Base-by-base conservation (phyloP, 1,140 invertebrate genomes). In the Lepidurus apus region DNA sequence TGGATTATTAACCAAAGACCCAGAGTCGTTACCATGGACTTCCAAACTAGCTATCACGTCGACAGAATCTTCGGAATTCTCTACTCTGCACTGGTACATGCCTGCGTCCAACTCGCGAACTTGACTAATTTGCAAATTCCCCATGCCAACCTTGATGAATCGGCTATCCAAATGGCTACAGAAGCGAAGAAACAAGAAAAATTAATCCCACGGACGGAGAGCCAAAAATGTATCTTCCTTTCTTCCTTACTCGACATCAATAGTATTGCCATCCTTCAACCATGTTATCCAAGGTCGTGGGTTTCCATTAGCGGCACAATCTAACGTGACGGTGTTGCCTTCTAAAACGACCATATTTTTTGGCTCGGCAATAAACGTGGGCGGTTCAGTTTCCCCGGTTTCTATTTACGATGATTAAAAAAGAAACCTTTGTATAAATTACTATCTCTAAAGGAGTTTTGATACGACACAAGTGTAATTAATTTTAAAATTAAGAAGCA, bases 61-160 rank as follows among this genome's bases (percentile, higher is more conserved):
- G 34, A 92, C 86, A 43, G 93, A 95, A 84, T 98, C 97, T 73
- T 95, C 91, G 26, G 88, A 86, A 84, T 97, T 97, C 84, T 91
- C 91, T 7, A 96, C 96, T 78, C 96, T 88, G 87, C 97, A 99
- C 80, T 96, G 95, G 86, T 98, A 98, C 17, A 91, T 91, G 6
- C 96, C 97, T 7, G 90, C 89, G 85, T 98, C 95, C 21, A 87
- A 87, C 85, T 93, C 91, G 82, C 89, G 88, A 43, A 95, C 89
- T 74, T 90, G 89, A 77, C 88, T 90, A 81, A 98, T 95, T 84
- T 91, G 89, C 26, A 89, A 81, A 84, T 89, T 91, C 7, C 89
- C 90, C 5, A 87, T 85, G 13, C 90, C 85, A 84, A 94, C 81
- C 81, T 91, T 87, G 80, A 88, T 88, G 85, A 91, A 93, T 21